Conservation (phyloP, 1,140 invertebrate species). For the Ceratina japonica region DNA sequence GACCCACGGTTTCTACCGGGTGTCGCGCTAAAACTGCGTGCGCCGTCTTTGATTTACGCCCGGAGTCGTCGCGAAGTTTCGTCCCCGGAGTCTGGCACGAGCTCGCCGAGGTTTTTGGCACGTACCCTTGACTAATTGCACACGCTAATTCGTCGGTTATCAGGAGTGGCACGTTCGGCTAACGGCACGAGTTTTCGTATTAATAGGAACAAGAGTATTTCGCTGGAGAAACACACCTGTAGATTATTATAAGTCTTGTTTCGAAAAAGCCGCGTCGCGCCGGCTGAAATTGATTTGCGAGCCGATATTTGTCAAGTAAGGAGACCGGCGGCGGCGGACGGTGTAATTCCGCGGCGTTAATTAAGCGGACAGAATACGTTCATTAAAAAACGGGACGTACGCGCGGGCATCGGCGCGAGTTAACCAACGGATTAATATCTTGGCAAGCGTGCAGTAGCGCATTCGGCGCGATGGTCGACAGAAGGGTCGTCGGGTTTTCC, state of each 20-base stretch:
- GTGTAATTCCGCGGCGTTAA: background rate
- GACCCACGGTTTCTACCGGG: slow-evolving; percentile 60
- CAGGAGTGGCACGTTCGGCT: slow-evolving; percentile 60
- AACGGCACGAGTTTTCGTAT: slow-evolving; percentile 31
- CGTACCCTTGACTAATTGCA: slow-evolving; percentile 62
- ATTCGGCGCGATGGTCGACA: background rate
- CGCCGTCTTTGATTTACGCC: slow-evolving; percentile 66
- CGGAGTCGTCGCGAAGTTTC: slow-evolving; percentile 68
- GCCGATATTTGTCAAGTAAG: background rate
- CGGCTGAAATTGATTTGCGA: background rate
- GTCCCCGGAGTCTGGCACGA: slow-evolving; percentile 40
- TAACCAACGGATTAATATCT: slow-evolving; percentile 57
- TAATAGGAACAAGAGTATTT: slow-evolving; percentile 37
- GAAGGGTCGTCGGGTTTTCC: slow-evolving; percentile 45
- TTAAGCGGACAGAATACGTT: background rate
- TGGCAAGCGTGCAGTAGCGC: slow-evolving; percentile 31
- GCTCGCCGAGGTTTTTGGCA: slow-evolving; percentile 70
- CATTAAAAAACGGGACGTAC: background rate
- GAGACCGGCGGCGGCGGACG: too few relatives aligned
- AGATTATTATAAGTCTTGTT: background rate
- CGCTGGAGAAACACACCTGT: slow-evolving; percentile 10
- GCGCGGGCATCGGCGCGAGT: slow-evolving; percentile 7
- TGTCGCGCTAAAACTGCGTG: slow-evolving; percentile 60
- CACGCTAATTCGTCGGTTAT: slow-evolving; percentile 61
- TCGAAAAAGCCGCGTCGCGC: background rate